These are phyloP conservation scores for Gavialis gangeticus DNA, from an alignment of 2,113 vertebrate genomes.

Conservation along the genomic window DNA sequence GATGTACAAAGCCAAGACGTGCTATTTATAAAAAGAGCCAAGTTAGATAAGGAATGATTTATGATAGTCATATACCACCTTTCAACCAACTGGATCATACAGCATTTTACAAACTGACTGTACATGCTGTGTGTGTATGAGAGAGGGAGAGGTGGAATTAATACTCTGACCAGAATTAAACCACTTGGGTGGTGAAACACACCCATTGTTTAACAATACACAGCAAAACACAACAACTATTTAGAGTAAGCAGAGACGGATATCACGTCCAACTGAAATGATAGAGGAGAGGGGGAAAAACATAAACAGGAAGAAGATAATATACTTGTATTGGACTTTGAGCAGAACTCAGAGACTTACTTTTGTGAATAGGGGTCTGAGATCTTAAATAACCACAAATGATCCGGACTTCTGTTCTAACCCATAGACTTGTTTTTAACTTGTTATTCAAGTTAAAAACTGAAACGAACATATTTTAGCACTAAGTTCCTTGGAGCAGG, in stretches of 20 bases:
- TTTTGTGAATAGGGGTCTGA: neutral
- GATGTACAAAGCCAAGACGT: neutral
- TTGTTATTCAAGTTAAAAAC: neutral
- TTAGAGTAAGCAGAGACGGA: slow-evolving; percentile 10
- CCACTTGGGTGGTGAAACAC: neutral
- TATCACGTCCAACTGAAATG: neutral
- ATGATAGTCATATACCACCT: slow-evolving; percentile 28
- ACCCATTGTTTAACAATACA: neutral
- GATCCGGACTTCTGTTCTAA: neutral
- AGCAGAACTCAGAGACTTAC: slow-evolving; percentile 13
- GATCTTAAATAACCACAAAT: neutral
- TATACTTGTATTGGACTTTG: neutral
- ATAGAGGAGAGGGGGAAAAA: neutral
- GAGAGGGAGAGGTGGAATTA: neutral
- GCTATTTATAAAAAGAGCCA: slow-evolving; percentile 44
- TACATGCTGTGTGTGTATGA: neutral
- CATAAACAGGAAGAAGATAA: neutral
- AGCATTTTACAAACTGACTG: neutral
- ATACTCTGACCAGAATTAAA: slow-evolving; percentile 27
- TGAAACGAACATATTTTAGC: neutral
- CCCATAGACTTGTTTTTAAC: neutral
- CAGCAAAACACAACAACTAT: neutral
- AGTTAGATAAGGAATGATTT: slow-evolving; percentile 62
- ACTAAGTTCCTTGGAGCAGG: slow-evolving; percentile 13
- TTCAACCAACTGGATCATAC: slow-evolving; percentile 27